phyloP scores from a whole-genome alignment of 2,888 invertebrate species.

The Calephelis perditalis region DNA sequence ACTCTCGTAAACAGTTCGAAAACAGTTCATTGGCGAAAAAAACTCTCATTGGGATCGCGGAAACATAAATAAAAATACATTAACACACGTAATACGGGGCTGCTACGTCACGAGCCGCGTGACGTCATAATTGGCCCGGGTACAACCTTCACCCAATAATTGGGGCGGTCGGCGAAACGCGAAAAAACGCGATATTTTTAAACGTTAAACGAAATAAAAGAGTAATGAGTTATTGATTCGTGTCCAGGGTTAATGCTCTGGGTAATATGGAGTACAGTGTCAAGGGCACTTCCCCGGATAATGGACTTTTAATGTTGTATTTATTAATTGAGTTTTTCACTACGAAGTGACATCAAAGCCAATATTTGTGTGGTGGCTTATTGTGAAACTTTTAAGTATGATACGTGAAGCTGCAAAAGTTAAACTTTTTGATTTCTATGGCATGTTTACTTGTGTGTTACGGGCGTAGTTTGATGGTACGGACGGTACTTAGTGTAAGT shows the following conservation, averaged over 20 bases:
- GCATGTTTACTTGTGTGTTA: conserved; percentile 18
- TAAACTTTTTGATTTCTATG: conserved; percentile 2
- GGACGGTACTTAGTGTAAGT: conserved; percentile 17
- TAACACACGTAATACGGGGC: conserved; percentile 30
- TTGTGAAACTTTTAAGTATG: conserved; percentile 2
- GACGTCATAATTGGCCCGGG: conserved; percentile 41
- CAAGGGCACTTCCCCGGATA: conserved; percentile 37
- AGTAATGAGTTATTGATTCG: conserved; percentile 55
- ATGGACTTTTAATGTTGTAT: conserved; percentile 33
- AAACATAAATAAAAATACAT: conserved; percentile 32
- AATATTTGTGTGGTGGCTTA: background rate
- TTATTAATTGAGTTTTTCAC: conserved; percentile 21
- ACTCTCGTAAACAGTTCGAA: conserved; percentile 15
- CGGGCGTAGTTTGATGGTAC: conserved; percentile 16
- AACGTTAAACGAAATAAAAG: conserved; percentile 52
- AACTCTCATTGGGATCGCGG: conserved; percentile 24
- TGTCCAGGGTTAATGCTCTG: conserved; percentile 41
- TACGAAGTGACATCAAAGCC: conserved; percentile 10
- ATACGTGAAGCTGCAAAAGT: background rate
- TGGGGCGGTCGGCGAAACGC: conserved; percentile 41
- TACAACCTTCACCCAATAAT: conserved; percentile 52
- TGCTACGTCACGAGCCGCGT: conserved; percentile 33
- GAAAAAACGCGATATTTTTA: conserved; percentile 53
- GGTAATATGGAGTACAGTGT: conserved; percentile 41
- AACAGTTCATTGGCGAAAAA: conserved; percentile 21